These are phyloP conservation scores for Heterocephalus glaber DNA, from an alignment of 2,113 vertebrate species.

Conservation along the genomic window DNA sequence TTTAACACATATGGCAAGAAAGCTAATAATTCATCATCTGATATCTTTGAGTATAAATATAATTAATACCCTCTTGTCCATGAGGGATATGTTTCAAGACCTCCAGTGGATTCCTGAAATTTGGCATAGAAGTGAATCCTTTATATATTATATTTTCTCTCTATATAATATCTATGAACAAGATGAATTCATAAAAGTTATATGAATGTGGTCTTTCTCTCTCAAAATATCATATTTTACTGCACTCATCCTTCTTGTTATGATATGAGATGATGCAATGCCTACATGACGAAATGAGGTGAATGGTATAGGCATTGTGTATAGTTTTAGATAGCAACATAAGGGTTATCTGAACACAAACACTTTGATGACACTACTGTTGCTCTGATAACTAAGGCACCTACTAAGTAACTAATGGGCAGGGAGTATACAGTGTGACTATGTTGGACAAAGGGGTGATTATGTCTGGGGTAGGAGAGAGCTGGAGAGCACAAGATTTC, in stretches of 20 bases:
- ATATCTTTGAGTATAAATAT: not conserved
- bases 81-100: not conserved
- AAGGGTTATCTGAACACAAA: not conserved
- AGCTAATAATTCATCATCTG: constrained; percentile 33
- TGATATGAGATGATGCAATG: not conserved
- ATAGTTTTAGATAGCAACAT: not conserved
- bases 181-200: not conserved
- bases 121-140: not conserved
- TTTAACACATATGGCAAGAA: not conserved
- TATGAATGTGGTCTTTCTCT: not conserved
- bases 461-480: not conserved
- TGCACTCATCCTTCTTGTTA: not conserved
- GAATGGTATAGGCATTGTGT: not conserved
- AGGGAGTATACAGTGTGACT: not conserved
- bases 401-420: not conserved
- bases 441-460: not conserved
- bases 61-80: not conserved
- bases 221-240: not conserved
- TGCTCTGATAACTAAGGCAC: not conserved
- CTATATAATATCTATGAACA: not conserved
- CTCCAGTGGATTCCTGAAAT: not conserved
- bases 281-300: not conserved
- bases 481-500: not conserved
- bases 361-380: not conserved
- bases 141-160: not conserved